phyloP scores from a whole-genome alignment of 2,113 vertebrate species.

The Tachycineta bicolor region DNA sequence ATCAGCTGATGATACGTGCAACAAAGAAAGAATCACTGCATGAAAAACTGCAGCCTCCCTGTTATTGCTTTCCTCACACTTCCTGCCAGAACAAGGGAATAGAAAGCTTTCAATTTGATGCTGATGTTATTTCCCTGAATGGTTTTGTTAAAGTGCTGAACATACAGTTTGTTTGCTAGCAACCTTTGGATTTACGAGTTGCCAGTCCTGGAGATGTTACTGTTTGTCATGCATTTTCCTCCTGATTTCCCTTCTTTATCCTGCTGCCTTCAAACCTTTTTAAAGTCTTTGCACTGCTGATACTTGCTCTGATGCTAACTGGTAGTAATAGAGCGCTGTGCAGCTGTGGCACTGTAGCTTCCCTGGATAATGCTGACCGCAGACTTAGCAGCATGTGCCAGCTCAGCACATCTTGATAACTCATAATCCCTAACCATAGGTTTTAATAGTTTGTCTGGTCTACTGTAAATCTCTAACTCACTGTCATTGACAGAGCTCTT shows the following conservation, averaged over 20 bases:
- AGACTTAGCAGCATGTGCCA: constrained; percentile 46
- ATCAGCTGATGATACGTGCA: neutral
- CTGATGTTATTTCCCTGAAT: constrained; percentile 42
- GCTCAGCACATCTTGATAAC: constrained; percentile 73
- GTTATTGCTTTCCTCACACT: constrained; percentile 17
- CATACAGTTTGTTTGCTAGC: constrained; percentile 31
- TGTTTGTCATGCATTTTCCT: constrained; percentile 63
- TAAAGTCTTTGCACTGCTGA: constrained; percentile 26
- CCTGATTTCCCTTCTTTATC: constrained; percentile 43
- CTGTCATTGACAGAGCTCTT: constrained; percentile 47
- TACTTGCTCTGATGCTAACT: constrained; percentile 2
- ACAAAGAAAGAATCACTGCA: constrained; percentile 23
- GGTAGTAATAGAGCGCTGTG: constrained; percentile 45
- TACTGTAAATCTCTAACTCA: constrained; percentile 67
- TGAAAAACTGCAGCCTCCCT: constrained; percentile 38
- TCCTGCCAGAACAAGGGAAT: constrained; percentile 40
- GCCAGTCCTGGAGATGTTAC: constrained; percentile 15
- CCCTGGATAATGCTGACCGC: constrained; percentile 54
- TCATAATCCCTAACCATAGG: constrained; percentile 59
- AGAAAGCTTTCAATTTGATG: constrained; percentile 45
- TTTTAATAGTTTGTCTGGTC: constrained; percentile 69
- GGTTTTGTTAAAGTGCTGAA: constrained; percentile 64
- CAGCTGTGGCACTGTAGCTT: constrained; percentile 32
- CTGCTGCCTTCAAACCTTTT: constrained; percentile 49
- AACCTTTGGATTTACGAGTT: constrained; percentile 60